A percentile compares a stretch with the other conserved stretches of the same genome.
Evolutionary conservation across 2,797 vertebrate species (phyloP).

Genomic region (Gephyroberyx darwinii): DNA sequence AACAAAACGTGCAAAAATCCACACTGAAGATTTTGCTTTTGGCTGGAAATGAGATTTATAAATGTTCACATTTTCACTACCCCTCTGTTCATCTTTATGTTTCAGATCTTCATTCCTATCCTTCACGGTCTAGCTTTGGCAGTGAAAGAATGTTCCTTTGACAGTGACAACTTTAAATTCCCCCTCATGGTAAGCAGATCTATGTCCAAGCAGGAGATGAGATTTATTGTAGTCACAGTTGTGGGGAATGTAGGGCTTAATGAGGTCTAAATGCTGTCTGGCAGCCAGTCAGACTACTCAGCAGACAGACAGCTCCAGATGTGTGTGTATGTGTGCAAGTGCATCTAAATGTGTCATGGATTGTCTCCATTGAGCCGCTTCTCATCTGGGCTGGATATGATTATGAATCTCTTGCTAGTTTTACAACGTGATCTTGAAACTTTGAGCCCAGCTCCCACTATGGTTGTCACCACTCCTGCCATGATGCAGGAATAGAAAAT

Average conservation of each 20-base stretch:
- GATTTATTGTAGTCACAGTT: background rate
- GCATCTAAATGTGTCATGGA: slow-evolving; percentile 1
- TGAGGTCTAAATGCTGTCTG: slow-evolving; percentile 19
- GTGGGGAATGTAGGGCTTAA: background rate
- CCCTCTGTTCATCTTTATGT: slow-evolving; percentile 42
- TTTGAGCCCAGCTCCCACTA: background rate
- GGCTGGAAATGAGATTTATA: background rate
- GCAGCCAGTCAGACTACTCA: slow-evolving; percentile 10
- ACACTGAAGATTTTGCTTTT: background rate
- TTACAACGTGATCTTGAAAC: slow-evolving; percentile 1
- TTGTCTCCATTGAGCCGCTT: slow-evolving; percentile 1
- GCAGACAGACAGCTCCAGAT: slow-evolving; percentile 14
- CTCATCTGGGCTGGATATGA: background rate
- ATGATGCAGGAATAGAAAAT: background rate
- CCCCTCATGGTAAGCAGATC: slow-evolving; percentile 92
- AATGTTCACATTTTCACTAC: slow-evolving; percentile 9
- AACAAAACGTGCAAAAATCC: background rate
- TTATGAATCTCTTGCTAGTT: background rate
- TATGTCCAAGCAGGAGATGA: slow-evolving; percentile 13
- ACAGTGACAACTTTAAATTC: slow-evolving; percentile 98
- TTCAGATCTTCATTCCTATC: slow-evolving; percentile 96
- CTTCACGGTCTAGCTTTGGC: slow-evolving; percentile 93
- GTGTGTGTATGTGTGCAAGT: background rate
- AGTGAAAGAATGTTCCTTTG: slow-evolving; percentile 97
- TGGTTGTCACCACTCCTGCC: background rate